Evolutionary conservation across 64 coral and sea anemone species (phyloP), one percentile per base, ranked within the genome.

Genomic region (Stichodactyla mertensii): DNA sequence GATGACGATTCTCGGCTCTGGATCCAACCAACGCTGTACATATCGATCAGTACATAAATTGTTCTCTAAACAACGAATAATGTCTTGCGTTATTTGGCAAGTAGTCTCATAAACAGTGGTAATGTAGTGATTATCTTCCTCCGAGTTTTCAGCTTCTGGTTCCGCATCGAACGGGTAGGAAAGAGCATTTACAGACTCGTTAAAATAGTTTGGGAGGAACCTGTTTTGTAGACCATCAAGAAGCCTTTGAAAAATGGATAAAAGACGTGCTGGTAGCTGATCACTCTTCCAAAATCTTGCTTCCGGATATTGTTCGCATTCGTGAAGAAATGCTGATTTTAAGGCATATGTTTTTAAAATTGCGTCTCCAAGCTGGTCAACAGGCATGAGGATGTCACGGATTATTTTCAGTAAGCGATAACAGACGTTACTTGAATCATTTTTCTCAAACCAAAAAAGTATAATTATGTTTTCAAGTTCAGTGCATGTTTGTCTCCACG

Each of bases 351-450:
- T 87, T 87, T 87, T 87, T 58, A 87, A 79, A 60, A 79, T 55
- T 55, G 86, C 26, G 20, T 87, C 86, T 87, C 86, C 86, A 87
- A 87, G 86, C 71, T 87, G 86, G 54, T 87, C 22, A 6, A 87
- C 71, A 51, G 86, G 86, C 52, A 55, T 79, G 53, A 79, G 53
- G 79, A 87, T 12, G 24, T 87, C 24, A 5, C 86, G 69, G 86
- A 87, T 87, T 87, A 87, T 87, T 78, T 87, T 87, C 54, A 87
- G 86, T 14, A 87, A 77, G 10, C 86, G 52, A 11, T 87, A 87
- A 51, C 86, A 87, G 8, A 87, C 11, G 22, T 87, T 87, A 36
- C 86, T 87, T 58, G 52, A 27, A 55, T 79, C 86, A 51, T 26
- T 87, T 55, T 87, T 56, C 15, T 59, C 51, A 19, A 87, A 87